Base-by-base conservation (phyloP, 2,113 vertebrate genomes). In the Lagopus muta region DNA sequence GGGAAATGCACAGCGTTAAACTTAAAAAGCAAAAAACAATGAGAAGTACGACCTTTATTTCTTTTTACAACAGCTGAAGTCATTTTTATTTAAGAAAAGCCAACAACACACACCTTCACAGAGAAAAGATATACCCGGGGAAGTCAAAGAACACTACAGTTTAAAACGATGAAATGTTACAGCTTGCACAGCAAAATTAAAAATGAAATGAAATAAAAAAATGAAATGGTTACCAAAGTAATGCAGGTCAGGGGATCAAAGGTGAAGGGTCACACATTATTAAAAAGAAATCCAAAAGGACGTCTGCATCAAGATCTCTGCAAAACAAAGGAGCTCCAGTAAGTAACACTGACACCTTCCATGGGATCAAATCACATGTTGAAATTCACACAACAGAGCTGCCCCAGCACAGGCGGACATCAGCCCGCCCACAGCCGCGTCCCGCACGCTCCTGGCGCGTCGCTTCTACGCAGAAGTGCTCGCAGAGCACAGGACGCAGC, bases 151-250 rank as follows among this genome's bases (percentile, higher is more conserved):
- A 90, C 3, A 67, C 97, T 97, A 98, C 97, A 98, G 94, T 97
- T 97, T 97, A 97, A 98, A 94, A 97, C 8, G 97, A 97, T 97
- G 98, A 98, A 97, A 97, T 96, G 98, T 98, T 98, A 98, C 97
- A 98, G 96, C 96, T 98, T 97, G 97, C 97, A 98, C 94, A 98
- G 96, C 97, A 98, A 98, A 99, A 97, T 97, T 96, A 98, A 98
- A 98, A 98, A 98, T 98, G 97, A 97, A 98, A 97, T 98, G 98
- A 98, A 98, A 98, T 99, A 98, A 98, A 95, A 96, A 99, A 99
- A 99, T 99, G 99, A 99, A 99, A 99, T 99, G 99, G 98, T 99
- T 99, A 99, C 99, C 99, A 99, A 99, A 98, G 98, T 98, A 98
- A 99, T 99, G 99, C 99, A 99, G 99, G 98, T 99, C 99, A 99